Percentiles rank a stretch among this genome's conserved stretches.
Evolutionary conservation across 2,113 vertebrate species (phyloP).

Genomic region (Spea multiplicata): DNA sequence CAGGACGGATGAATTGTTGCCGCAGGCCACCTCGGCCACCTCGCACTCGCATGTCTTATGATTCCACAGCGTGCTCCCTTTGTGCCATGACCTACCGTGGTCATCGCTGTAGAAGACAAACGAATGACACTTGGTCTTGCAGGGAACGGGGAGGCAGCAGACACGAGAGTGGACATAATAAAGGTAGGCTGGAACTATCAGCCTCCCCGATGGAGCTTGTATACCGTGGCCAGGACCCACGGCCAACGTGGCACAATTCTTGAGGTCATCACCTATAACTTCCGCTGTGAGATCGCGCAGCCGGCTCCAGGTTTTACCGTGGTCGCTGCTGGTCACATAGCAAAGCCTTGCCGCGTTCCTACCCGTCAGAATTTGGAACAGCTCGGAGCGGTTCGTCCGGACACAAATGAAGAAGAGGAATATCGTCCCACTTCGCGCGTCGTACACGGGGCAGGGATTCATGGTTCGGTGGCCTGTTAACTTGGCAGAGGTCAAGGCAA

Average conservation of each 20-base stretch:
- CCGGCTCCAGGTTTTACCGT: constrained; percentile 71
- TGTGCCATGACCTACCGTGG: constrained; percentile 71
- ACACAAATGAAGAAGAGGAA: constrained; percentile 94
- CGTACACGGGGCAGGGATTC: constrained; percentile 66
- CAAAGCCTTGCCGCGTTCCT: constrained; percentile 81
- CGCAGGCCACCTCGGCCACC: constrained; percentile 75
- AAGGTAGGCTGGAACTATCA: constrained; percentile 82
- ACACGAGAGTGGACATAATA: constrained; percentile 67
- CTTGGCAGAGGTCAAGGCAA: constrained; percentile 57
- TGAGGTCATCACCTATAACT: constrained; percentile 65
- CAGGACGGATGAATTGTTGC: constrained; percentile 60
- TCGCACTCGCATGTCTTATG: constrained; percentile 74
- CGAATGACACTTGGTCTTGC: constrained; percentile 64
- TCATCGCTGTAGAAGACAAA: constrained; percentile 85
- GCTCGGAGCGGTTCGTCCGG: constrained; percentile 67
- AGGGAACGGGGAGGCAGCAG: constrained; percentile 51
- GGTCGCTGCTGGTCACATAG: constrained; percentile 71
- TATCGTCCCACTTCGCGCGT: constrained; percentile 56
- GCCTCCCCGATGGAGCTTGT: constrained; percentile 73
- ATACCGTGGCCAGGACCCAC: constrained; percentile 90
- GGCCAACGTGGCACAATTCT: constrained; percentile 83
- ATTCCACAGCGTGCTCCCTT: constrained; percentile 57
- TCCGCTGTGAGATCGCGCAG: constrained; percentile 77
- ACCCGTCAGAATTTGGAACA: constrained; percentile 71
- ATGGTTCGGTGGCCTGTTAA: constrained; percentile 64